Evolutionary conservation across 2,113 vertebrate species (phyloP).

Genomic region (Paramormyrops kingsleyae): DNA sequence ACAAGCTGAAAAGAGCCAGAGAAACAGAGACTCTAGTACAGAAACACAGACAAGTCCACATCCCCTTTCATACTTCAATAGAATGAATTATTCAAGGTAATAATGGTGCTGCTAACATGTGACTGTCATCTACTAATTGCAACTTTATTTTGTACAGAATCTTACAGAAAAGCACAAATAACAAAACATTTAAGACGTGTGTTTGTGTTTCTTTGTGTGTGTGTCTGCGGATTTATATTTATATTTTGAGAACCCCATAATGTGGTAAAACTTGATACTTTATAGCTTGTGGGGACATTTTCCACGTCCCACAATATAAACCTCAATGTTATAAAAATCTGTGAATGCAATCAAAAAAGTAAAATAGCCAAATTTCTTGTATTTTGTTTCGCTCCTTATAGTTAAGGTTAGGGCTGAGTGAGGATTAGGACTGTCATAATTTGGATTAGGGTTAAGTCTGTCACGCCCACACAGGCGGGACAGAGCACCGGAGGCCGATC

Average conservation of each 20-base stretch:
- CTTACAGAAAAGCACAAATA: not conserved
- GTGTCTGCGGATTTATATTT: not conserved
- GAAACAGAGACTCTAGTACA: not conserved
- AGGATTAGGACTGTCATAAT: not conserved
- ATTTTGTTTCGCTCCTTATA: not conserved
- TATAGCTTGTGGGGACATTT: not conserved
- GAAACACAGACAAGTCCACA: not conserved
- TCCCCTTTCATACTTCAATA: not conserved
- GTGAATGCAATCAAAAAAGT: not conserved
- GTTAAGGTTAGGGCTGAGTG: not conserved
- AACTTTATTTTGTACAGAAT: not conserved
- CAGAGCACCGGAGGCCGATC: no score
- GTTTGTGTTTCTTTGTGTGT: not conserved
- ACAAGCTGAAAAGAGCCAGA: not conserved
- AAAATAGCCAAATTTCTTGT: not conserved
- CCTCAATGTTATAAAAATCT: not conserved
- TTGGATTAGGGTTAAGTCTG: not conserved
- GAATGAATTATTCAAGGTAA: not conserved
- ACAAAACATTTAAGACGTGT: not conserved
- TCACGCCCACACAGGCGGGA: no score
- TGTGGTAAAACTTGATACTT: not conserved
- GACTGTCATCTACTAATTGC: not conserved
- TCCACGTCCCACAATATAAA: not conserved
- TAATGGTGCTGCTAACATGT: not conserved
- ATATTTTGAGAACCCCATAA: not conserved